Evolutionary conservation across 2,113 vertebrate species (phyloP), one percentile per base, ranked within the genome.

Genomic region (Callaeas wilsoni): DNA sequence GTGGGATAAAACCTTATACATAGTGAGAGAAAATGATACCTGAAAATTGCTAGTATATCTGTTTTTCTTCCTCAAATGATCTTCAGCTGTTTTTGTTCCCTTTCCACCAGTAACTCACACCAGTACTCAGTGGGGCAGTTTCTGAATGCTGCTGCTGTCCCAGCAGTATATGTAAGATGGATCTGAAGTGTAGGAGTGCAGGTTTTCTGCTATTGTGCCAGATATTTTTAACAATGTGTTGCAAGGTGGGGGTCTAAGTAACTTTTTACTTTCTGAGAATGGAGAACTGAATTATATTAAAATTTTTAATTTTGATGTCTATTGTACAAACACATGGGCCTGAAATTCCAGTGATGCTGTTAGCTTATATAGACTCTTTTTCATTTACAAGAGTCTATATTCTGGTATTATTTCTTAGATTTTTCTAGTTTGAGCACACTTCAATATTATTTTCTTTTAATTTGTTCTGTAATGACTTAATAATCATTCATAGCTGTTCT

Each of bases 261-360:
- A 23, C 29, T 75, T 89, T 33, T 52, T 71, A 5, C 35, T 69
- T 87, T 80, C 27, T 59, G 25, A 75, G 29, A 94, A 29, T 52
- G 4, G 26, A 70, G 26, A 92, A 37, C 29, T 50, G 42, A 57
- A 39, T 21, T 65, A 12, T 41, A 46, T 68, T 76, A 47, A 60
- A 42, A 22, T 22, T 9, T 16, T 59, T 85, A 4, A 10, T 65
- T 82, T 83, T 77, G 3, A 20, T 62, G 2, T 77, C 22, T 52
- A 0, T 32, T 49, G 6, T 65, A 50, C 1, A 3, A 52, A 41
- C 23, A 47, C 13, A 35, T 13, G 5, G 62, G 10, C 56, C 69
- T 89, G 57, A 79, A 76, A 33, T 70, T 63, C 35, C 25, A 60
- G 33, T 56, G 14, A 7, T 55, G 16, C 29, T 35, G 3, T 63